These are phyloP conservation scores for Papilio gigon DNA, from an alignment of 2,888 invertebrate species.

Conservation along the genomic window DNA sequence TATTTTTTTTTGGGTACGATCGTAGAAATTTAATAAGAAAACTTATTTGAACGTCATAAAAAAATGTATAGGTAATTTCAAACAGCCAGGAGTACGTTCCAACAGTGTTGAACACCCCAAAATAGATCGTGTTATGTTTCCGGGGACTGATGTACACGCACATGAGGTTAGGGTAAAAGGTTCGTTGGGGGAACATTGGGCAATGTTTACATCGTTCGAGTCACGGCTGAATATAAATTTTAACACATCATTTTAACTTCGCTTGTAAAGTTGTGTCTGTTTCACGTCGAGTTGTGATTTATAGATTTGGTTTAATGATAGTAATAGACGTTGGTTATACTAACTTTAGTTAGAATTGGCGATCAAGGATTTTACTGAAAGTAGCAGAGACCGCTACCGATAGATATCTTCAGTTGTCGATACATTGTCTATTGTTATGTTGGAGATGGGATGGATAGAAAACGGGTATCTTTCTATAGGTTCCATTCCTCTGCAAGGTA, in stretches of 20 bases:
- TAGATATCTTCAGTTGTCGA: too few relatives aligned
- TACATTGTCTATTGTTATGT: too few relatives aligned
- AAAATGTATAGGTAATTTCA: neutral
- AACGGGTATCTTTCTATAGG: too few relatives aligned
- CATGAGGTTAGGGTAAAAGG: constrained; percentile 43
- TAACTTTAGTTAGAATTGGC: neutral
- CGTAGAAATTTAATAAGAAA: neutral
- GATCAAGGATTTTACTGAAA: neutral
- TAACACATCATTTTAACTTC: constrained; percentile 25
- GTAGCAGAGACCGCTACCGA: too few relatives aligned
- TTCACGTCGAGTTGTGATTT: constrained; percentile 10
- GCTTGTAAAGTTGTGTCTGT: neutral
- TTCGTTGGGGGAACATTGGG: constrained; percentile 44
- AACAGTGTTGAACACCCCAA: constrained; percentile 41
- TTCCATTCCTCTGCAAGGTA: too few relatives aligned
- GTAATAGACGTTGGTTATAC: neutral
- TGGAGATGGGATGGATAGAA: too few relatives aligned
- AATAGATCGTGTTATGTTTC: constrained; percentile 45
- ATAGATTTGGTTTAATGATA: neutral
- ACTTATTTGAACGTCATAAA: neutral
- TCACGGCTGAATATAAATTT: constrained; percentile 19
- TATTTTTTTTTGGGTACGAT: too few relatives aligned
- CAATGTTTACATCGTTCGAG: constrained; percentile 49
- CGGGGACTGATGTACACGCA: constrained; percentile 44
- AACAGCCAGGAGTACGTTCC: constrained; percentile 8